Conservation (phyloP, 2,797 vertebrate genomes). For the Channa striata region DNA sequence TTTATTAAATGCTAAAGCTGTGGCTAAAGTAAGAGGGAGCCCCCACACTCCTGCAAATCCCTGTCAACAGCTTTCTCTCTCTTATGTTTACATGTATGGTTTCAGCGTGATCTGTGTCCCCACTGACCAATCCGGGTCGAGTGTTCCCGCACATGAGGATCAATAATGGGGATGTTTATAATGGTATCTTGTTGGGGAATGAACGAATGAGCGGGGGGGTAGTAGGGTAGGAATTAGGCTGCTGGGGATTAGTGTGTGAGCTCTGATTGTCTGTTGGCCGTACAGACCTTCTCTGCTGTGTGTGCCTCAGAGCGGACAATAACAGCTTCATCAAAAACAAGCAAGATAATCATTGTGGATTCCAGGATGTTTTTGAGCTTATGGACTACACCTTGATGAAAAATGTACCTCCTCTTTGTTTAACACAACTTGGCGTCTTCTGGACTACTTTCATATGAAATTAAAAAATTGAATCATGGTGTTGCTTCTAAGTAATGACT, state of each 20-base stretch:
- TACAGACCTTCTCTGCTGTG: slow-evolving; percentile 28
- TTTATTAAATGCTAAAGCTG: slow-evolving; percentile 23
- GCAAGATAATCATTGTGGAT: slow-evolving; percentile 19
- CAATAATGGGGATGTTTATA: slow-evolving; percentile 57
- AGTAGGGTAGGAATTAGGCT: slow-evolving; percentile 71
- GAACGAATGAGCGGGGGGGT: slow-evolving; percentile 6
- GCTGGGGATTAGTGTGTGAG: slow-evolving; percentile 78
- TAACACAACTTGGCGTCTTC: slow-evolving; percentile 20
- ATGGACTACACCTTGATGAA: neutral
- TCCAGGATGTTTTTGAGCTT: slow-evolving; percentile 33
- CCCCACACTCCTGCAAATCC: slow-evolving; percentile 52
- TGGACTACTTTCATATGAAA: slow-evolving; percentile 14
- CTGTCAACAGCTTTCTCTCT: slow-evolving; percentile 52
- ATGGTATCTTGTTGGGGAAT: slow-evolving; percentile 28
- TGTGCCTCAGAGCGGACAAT: slow-evolving; percentile 47
- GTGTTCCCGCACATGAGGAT: slow-evolving; percentile 41
- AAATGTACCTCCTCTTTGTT: slow-evolving; percentile 3
- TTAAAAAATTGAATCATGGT: slow-evolving; percentile 79
- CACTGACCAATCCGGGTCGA: slow-evolving; percentile 58
- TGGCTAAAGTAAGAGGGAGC: slow-evolving; percentile 4
- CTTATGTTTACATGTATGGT: slow-evolving; percentile 63
- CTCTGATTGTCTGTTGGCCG: slow-evolving; percentile 71
- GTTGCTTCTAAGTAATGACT: slow-evolving; percentile 81
- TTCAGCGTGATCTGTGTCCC: slow-evolving; percentile 39
- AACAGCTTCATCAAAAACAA: slow-evolving; percentile 69